Percentiles rank a stretch among this genome's conserved stretches.
phyloP scores from a whole-genome alignment of 2,113 vertebrate species.

The Burhinus oedicnemus region DNA sequence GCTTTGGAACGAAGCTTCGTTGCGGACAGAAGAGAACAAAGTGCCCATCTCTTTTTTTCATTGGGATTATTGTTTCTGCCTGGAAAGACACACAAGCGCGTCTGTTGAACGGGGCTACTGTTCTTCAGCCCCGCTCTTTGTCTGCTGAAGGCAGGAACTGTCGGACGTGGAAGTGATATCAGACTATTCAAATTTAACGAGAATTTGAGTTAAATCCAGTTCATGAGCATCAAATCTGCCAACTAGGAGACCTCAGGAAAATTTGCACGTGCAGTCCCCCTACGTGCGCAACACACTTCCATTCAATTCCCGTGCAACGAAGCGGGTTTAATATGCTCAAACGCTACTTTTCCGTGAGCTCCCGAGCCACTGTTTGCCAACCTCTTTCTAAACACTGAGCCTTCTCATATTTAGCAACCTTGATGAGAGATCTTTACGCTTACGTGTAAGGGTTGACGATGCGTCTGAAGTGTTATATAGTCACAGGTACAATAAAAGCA shows the following conservation, averaged over 20 bases:
- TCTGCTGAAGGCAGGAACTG: background rate
- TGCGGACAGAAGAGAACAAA: slow-evolving; percentile 8
- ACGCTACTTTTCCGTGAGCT: background rate
- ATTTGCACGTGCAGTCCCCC: rapidly evolving
- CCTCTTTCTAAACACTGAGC: background rate
- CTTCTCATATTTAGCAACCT: background rate
- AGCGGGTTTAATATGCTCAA: background rate
- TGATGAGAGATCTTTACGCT: background rate
- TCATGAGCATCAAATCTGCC: background rate
- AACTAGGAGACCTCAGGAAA: background rate
- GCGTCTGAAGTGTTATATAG: background rate
- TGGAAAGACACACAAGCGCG: background rate
- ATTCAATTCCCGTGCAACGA: rapidly evolving
- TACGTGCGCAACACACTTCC: rapidly evolving
- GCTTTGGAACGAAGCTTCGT: background rate
- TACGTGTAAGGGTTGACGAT: background rate
- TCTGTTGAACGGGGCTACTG: background rate
- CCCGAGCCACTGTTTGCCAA: background rate
- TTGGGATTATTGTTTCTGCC: background rate
- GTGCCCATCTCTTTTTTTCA: background rate
- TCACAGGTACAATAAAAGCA: slow-evolving; percentile 18
- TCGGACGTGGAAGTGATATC: background rate
- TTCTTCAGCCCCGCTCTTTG: background rate
- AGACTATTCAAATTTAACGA: background rate
- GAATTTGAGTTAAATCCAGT: background rate